Conservation (phyloP, 2,113 vertebrate genomes). For the Procapra przewalskii region DNA sequence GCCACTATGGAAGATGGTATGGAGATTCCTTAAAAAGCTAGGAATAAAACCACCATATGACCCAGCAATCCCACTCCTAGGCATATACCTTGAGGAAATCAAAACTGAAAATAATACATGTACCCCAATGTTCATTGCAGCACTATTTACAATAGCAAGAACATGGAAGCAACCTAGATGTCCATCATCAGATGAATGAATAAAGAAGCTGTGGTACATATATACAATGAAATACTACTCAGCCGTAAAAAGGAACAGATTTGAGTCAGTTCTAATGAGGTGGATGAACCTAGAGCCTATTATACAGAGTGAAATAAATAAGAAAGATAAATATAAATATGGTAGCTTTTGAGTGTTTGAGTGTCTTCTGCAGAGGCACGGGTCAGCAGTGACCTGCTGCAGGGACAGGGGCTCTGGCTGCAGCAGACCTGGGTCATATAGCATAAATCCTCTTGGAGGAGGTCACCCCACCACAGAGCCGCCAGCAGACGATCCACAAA, state of each 20-base stretch:
- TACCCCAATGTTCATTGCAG: background rate
- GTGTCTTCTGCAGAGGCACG: background rate
- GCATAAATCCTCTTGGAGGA: background rate
- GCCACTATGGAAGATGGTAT: background rate
- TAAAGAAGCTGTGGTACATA: background rate
- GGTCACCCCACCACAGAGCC: background rate
- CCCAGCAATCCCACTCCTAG: background rate
- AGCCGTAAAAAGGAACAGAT: background rate
- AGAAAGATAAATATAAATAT: background rate
- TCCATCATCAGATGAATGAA: background rate
- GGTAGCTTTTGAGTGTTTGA: background rate
- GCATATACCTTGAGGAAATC: background rate
- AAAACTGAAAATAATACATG: background rate
- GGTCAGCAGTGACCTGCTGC: background rate
- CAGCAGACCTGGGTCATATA: background rate
- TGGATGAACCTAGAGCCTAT: background rate
- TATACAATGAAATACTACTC: background rate
- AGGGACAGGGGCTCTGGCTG: background rate
- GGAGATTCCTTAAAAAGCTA: background rate
- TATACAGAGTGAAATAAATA: background rate
- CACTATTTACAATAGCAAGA: background rate
- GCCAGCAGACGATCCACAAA: background rate
- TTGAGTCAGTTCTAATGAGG: background rate
- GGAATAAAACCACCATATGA: background rate
- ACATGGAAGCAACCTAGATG: background rate